Base-by-base conservation (phyloP, 2,888 invertebrate species). In the Xestoiulus laeticollis region DNA sequence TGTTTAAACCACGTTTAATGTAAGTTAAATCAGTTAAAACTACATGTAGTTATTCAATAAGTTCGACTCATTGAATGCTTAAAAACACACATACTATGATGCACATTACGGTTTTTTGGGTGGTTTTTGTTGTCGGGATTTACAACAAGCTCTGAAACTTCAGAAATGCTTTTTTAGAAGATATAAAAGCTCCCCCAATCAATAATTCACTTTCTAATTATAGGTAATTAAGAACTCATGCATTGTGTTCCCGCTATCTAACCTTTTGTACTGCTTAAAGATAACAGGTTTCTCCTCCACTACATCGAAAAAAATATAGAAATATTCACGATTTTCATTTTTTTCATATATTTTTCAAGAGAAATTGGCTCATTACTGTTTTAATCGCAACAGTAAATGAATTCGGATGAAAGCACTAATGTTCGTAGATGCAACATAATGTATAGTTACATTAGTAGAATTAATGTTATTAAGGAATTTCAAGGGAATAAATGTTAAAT, bases 201-300 rank as follows among this genome's bases (percentile, higher is more conserved):
- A 26, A 68, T 68, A 68, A 68, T 26, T 68, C 26, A 68, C 12
- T n/a, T 68, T 68, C 68, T 68, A 68, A 68, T 68, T 68, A 68
- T 26, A 68, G 68, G 68, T 22, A 68, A 68, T 68, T 68, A 68
- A 68, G 68, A 68, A 22, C 68, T 26, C 26, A 22, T 68, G 68
- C 68, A 26, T 68, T 68, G 68, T 68, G 22, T 68, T 68, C 68
- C 1, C 26, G n/a, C 22, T 26, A 26, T 68, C 68, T 26, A 68
- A 68, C 68, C 68, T 68, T 68, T 68, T 26, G 68, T 26, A 26
- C 68, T 68, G 22, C 4, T 68, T 26, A 10, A 68, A 26, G 68
- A 26, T 26, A 26, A 10, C 26, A 68, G 68, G 68, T 68, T 68
- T 68, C 68, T 26, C 68, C 10, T 68, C 10, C 68, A n/a, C 26